phyloP scores from a whole-genome alignment of 2,888 invertebrate species.

The Leptinotarsa juncta region DNA sequence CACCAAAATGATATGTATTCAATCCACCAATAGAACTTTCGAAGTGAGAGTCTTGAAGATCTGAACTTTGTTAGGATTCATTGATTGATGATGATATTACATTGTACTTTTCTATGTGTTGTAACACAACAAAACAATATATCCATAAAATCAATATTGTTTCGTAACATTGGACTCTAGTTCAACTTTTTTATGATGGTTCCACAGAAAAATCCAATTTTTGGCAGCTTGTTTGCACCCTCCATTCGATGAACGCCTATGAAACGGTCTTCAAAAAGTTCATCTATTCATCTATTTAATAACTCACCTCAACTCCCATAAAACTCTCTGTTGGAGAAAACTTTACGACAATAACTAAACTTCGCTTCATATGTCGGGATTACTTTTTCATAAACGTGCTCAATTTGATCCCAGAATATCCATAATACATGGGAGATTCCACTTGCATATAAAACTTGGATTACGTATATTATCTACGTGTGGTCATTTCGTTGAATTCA shows the following conservation, averaged over 20 bases:
- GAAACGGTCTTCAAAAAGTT: neutral
- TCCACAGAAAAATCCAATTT: too few relatives aligned
- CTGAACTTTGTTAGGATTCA: neutral
- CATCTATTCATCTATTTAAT: neutral
- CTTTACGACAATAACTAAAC: constrained; percentile 38
- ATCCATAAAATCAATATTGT: too few relatives aligned
- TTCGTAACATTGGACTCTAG: too few relatives aligned
- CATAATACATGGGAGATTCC: constrained; percentile 33
- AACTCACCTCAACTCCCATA: neutral
- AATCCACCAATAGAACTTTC: constrained; percentile 2
- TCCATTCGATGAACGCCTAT: neutral
- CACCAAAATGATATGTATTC: constrained; percentile 36
- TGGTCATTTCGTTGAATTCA: constrained; percentile 46
- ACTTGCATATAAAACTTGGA: constrained; percentile 47
- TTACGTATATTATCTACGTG: constrained; percentile 44
- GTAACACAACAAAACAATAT: too few relatives aligned
- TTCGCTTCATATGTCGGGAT: constrained; percentile 46
- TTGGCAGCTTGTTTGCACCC: too few relatives aligned
- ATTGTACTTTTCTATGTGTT: too few relatives aligned
- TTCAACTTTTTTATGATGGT: too few relatives aligned
- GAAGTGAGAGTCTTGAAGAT: neutral
- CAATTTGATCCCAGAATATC: constrained; percentile 38
- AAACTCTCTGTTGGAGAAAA: constrained; percentile 20
- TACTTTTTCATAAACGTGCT: constrained; percentile 47
- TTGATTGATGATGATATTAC: too few relatives aligned